A percentile compares a stretch with the other conserved stretches of the same genome.
These are phyloP conservation scores for Danio jaintianensis DNA, from an alignment of 2,797 vertebrate species.

Conservation along the genomic window DNA sequence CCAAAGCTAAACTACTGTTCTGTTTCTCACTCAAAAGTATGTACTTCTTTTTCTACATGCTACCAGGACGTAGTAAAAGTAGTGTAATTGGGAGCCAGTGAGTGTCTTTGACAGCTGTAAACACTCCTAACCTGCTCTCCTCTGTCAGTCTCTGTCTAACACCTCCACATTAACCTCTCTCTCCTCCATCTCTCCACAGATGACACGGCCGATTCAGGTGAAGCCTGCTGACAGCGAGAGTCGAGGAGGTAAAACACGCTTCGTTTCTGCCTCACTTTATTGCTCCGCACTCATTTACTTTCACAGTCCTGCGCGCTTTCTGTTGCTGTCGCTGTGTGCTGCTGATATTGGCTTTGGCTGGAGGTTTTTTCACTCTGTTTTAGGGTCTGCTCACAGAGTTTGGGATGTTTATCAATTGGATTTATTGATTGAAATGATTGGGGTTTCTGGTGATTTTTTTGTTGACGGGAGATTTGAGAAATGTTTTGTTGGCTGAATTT, in stretches of 20 bases:
- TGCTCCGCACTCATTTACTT: slow-evolving; percentile 30
- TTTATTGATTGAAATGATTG: neutral
- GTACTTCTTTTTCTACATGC: no score
- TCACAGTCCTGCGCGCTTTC: slow-evolving; percentile 27
- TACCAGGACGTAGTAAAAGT: no score
- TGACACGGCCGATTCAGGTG: slow-evolving; percentile 90
- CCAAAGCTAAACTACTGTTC: no score
- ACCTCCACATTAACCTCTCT: slow-evolving; percentile 25
- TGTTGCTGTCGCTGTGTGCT: neutral
- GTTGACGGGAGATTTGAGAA: neutral
- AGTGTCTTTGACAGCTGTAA: slow-evolving; percentile 42
- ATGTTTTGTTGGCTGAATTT: neutral
- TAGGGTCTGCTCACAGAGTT: no score
- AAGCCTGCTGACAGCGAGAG: slow-evolving; percentile 90
- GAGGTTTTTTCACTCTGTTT: neutral
- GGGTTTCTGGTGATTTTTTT: neutral
- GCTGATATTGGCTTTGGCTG: neutral
- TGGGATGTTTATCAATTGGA: neutral
- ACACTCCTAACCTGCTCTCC: slow-evolving; percentile 11
- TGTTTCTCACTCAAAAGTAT: no score
- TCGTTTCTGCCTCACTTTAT: slow-evolving; percentile 66
- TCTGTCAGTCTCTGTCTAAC: slow-evolving; percentile 6
- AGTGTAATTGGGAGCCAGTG: no score
- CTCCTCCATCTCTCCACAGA: slow-evolving; percentile 73
- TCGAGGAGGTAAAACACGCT: slow-evolving; percentile 86